Conservation (phyloP, 2,797 vertebrate species). For the Lepilemur septentrionalis region DNA sequence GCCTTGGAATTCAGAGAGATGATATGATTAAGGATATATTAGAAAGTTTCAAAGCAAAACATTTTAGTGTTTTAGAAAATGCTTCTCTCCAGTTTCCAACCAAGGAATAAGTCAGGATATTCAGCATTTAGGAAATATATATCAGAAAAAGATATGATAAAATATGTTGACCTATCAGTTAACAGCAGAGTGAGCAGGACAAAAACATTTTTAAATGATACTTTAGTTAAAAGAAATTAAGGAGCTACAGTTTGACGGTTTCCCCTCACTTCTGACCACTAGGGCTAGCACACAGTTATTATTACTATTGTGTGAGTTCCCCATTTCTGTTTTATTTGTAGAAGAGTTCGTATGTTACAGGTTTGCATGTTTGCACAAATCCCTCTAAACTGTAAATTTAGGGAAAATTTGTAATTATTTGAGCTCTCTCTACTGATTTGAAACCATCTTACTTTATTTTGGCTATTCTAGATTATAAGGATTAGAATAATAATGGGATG, state of each 20-base stretch:
- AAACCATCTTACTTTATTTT: constrained; percentile 36
- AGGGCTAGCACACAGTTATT: constrained; percentile 75
- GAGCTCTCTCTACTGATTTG: constrained; percentile 10
- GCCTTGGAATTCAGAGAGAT: constrained; percentile 1
- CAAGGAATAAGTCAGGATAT: constrained; percentile 55
- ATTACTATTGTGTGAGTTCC: constrained; percentile 57
- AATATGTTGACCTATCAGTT: constrained; percentile 77
- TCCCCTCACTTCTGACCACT: constrained; percentile 75
- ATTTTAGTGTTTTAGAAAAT: constrained; percentile 37
- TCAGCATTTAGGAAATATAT: constrained; percentile 76
- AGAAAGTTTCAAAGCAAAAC: constrained; percentile 30
- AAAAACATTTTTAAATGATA: constrained; percentile 77
- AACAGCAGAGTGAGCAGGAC: constrained; percentile 72
- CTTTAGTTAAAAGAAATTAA: background rate
- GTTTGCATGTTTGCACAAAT: constrained; percentile 4
- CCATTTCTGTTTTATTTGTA: constrained; percentile 49
- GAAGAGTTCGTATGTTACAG: constrained; percentile 43
- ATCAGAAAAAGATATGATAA: constrained; percentile 57
- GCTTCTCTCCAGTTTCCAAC: background rate
- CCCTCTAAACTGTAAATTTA: background rate
- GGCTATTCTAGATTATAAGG: background rate
- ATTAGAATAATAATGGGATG: constrained; percentile 18
- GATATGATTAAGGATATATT: background rate
- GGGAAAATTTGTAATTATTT: constrained; percentile 25
- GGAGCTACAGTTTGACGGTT: constrained; percentile 73